Evolutionary conservation across 1,140 invertebrate genomes (phyloP), one percentile per base, ranked within the genome.

Genomic region (Halictus rubicundus): DNA sequence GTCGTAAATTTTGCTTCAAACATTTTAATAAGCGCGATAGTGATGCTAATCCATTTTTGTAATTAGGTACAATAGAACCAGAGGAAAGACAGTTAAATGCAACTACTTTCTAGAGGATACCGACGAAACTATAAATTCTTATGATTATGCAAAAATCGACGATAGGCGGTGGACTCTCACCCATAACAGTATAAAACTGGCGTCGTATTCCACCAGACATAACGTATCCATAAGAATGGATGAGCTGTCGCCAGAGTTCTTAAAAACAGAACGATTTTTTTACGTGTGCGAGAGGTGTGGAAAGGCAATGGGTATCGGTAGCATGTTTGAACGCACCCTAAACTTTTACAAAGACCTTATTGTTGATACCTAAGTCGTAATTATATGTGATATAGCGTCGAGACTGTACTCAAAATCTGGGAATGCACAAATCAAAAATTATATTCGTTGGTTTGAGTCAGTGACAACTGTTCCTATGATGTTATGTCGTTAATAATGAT

Each of bases 241-340:
- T 19, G 88, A 90, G 66, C 84, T 95, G 78, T 94, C 94, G 21
- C 39, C 89, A 1, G 89, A 89, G 9, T 88, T 95, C 54, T 85
- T 95, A 19, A 86, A 91, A 52, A 91, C 92, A 57, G 91, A 94
- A 8, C 86, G 93, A 6, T 37, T 89, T 8, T 96, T 95, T 90
- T 95, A 94, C 84, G 89, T 95, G 42, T 96, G 96, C 87, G 93
- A 94, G 65, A 83, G 87, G 14, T 96, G 96, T 89, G 96, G 96
- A 1, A 95, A 96, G 83, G 90, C 95, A 46, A 96, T 95, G 85
- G 96, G 95, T 95, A 94, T 95, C 80, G 95, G 95, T 1, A 92
- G 90, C 0, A 94, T 95, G 84, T 93, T 94, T 80, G 93, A 94
- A 37, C 85, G 90, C 61, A 90, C 93, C 5, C 74, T 94, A 1